Conservation (phyloP, 2,888 invertebrate genomes). For the Sesia apiformis region DNA sequence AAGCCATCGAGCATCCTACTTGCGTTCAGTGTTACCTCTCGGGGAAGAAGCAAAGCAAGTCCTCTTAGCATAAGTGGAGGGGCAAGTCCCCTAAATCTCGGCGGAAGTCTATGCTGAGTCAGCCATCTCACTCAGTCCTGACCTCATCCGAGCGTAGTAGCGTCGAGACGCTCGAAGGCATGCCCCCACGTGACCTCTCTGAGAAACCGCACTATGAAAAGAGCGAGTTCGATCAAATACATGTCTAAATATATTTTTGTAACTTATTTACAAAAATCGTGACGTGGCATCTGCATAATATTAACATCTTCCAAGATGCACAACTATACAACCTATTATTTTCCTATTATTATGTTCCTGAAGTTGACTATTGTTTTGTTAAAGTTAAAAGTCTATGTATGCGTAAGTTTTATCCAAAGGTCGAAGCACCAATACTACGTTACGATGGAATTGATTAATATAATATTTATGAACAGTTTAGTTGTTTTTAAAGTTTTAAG, state of each 20-base stretch:
- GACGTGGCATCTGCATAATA: neutral
- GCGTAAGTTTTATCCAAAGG: neutral
- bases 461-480: neutral
- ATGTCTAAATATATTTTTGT: conserved; percentile 57
- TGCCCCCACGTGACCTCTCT: conserved; percentile 37
- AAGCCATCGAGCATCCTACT: conserved; percentile 79
- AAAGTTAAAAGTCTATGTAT: neutral
- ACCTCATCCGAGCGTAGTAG: conserved; percentile 65
- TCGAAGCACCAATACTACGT: neutral
- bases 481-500: neutral
- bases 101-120: conserved; percentile 36
- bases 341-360: neutral
- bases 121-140: conserved; percentile 37
- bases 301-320: neutral
- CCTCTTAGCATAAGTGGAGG: conserved; percentile 80
- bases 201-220: conserved; percentile 31
- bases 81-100: conserved; percentile 76
- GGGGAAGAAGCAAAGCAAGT: conserved; percentile 72
- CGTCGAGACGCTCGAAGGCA: conserved; percentile 55
- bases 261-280: neutral
- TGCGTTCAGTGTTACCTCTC: conserved; percentile 84
- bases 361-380: neutral
- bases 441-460: neutral
- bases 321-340: neutral
- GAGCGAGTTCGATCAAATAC: conserved; percentile 72